Evolutionary conservation across 53 echinoderm and acorn worm species (phyloP).

Genomic region (Actinopyga echinites): DNA sequence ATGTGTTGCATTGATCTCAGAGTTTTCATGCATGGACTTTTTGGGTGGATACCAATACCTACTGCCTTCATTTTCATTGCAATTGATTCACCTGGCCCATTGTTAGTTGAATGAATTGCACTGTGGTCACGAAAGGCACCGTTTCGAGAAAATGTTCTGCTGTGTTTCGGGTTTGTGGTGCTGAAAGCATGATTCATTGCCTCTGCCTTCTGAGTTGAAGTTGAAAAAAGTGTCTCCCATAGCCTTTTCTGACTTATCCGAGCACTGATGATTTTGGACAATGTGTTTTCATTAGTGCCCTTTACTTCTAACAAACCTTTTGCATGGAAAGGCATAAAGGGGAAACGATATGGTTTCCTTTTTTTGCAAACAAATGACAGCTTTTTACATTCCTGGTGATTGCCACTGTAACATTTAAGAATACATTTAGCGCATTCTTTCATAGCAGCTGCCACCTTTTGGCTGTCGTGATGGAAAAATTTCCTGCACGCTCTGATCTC

Average conservation of each 20-base stretch:
- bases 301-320: not conserved
- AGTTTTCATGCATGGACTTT: too few relatives aligned
- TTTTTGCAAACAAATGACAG: not conserved
- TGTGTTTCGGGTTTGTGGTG: slow-evolving; percentile 9
- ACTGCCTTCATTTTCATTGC: too few relatives aligned
- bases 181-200: slow-evolving; percentile 9
- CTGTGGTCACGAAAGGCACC: slow-evolving; percentile 23
- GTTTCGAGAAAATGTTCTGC: not conserved
- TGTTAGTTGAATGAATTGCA: too few relatives aligned
- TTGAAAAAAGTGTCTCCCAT: not conserved
- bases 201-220: not conserved
- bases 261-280: not conserved
- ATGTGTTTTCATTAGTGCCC: not conserved
- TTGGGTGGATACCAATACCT: too few relatives aligned
- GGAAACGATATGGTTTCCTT: not conserved
- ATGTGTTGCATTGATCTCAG: too few relatives aligned
- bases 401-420: slow-evolving; percentile 9
- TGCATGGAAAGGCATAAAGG: not conserved
- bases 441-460: not conserved
- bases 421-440: not conserved
- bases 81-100: too few relatives aligned
- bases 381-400: not conserved
- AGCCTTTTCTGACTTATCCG: not conserved
- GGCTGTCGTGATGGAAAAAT: not conserved
- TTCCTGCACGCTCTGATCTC: not conserved